Evolutionary conservation across 1,140 invertebrate genomes (phyloP).

Genomic region (Anastrepha ludens): DNA sequence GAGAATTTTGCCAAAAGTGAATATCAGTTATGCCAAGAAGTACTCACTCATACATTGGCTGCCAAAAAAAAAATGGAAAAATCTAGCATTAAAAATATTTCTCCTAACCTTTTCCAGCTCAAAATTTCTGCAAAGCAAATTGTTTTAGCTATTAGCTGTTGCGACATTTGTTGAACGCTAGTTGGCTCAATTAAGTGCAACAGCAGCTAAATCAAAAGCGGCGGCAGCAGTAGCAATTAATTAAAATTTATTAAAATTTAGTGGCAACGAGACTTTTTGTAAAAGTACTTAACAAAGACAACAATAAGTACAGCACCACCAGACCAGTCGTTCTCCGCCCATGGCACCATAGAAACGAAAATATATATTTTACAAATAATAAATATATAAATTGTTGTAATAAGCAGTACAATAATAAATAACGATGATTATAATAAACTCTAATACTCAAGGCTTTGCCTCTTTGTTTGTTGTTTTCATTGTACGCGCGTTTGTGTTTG

Average conservation of each 20-base stretch:
- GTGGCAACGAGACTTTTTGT: not conserved
- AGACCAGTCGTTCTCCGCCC: too few species aligned
- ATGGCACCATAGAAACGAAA: too few species aligned
- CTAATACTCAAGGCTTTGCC: not conserved
- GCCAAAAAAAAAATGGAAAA: too few species aligned
- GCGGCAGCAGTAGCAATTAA: not conserved
- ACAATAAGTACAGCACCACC: too few species aligned
- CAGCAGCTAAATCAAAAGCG: not conserved
- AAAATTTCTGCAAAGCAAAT: not conserved
- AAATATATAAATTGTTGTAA: not conserved
- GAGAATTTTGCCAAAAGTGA: not conserved
- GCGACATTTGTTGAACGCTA: not conserved
- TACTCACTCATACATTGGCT: too few species aligned
- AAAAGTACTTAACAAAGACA: not conserved
- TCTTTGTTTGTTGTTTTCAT: not conserved
- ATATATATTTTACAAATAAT: too few species aligned
- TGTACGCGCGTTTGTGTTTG: too few species aligned
- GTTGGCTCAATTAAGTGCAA: not conserved
- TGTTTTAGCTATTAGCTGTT: not conserved
- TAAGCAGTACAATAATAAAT: not conserved
- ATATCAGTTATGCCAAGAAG: too few species aligned
- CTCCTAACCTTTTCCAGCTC: not conserved
- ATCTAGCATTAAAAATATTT: not conserved
- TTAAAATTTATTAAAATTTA: constrained; percentile 24
- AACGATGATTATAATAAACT: not conserved